Evolutionary conservation across 2,888 invertebrate species (phyloP), one percentile per base, ranked within the genome.

Genomic region (Mycalesis mineus): DNA sequence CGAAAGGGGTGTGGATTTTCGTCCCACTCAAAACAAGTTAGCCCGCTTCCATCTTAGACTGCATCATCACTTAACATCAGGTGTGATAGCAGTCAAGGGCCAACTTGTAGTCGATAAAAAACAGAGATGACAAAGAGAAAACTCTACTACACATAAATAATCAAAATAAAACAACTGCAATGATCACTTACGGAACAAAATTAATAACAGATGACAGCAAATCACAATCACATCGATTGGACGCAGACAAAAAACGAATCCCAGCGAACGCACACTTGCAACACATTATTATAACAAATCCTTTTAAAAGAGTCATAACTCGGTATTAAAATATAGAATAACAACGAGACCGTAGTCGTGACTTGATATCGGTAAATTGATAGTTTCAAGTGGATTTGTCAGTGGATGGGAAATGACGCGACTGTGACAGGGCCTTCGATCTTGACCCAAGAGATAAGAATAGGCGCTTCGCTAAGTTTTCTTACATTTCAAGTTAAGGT

Each of bases 391-490:
- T 57, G 59, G 61, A 60, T 60, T 58, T 54, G 55, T 58, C 58
- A 62, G 57, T 57, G 47, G 52, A 63, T 61, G 50, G 29, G 45
- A 52, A 57, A 57, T 55, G 57, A 54, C 57, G 57, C 41, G 47
- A 41, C 47, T 56, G 55, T 59, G 65, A 53, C 45, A 53, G 48
- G 60, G 44, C 51, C 41, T 53, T 50, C 56, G 53, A 45, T 62
- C 65, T 64, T 65, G 67, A 69, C 68, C 68, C 56, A 55, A 29
- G 41, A 55, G 68, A 68, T 68, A 68, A 67, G 55, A 52, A 55
- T 29, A 40, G 29, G 15, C 14, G 50, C 40, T 40, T 41, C 50
- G 40, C 40, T 39, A 5, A 17, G 22, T 1, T 28, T 22, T 22
- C 7, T 6, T 11, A 48, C 15, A n/a, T 31, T 51, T 14, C 7